Evolutionary conservation across 1,140 invertebrate genomes (phyloP), one percentile per base, ranked within the genome.

Genomic region (Halesus radiatus): DNA sequence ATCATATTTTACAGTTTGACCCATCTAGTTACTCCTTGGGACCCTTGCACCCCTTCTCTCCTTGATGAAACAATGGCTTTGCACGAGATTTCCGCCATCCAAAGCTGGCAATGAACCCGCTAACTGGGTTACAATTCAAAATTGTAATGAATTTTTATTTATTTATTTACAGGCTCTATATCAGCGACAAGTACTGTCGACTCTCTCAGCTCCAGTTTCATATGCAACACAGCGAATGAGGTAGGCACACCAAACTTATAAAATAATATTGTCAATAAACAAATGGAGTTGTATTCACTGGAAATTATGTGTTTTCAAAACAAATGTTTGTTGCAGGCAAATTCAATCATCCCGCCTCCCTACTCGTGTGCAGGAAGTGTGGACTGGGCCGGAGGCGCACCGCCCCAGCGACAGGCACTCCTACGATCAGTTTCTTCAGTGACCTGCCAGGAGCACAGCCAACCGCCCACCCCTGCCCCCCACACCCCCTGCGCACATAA

Each of bases 151-250:
- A 18, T 85, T 80, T 73, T 73, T 82, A 66, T 64, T 84, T 88
- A 20, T 45, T 13, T 45, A 45, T 7, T 86, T 88, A 18, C 85
- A 92, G 92, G 94, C 75, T 94, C 94, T 45, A 84, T 96, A 80
- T 95, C 94, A 62, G 94, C 94, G 74, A 93, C 94, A 54, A 96
- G 94, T 88, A 96, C 95, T 70, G 90, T 94, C 78, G 95, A 96
- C 87, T 95, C 94, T 23, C 89, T 96, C 70, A 95, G 94, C 86
- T 96, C 94, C 77, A 95, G 94, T 88, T 95, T 94, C 87, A 93
- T 95, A 86, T 95, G 94, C 87, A 95, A 93, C 84, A 92, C 94
- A 84, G 92, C 93, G 56, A 96, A 95, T 87, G 94, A 95, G 89
- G 91, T 91, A 84, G 85, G 54, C 58, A 70, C 16, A 18, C 7